phyloP scores from a whole-genome alignment of 2,797 vertebrate genomes.

The Huso huso region DNA sequence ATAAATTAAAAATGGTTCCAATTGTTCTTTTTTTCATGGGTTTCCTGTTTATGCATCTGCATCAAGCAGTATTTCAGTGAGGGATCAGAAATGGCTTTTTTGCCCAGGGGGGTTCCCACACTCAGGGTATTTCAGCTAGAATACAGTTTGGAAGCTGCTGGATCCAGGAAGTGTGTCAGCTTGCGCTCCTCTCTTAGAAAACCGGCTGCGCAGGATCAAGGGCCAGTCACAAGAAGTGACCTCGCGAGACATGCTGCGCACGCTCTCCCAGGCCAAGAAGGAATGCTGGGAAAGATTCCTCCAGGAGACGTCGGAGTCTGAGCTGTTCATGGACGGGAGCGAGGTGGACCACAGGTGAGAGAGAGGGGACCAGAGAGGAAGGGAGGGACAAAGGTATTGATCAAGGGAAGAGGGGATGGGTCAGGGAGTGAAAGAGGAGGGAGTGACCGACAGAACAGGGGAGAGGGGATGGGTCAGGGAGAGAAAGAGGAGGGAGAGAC shows the following conservation, averaged over 20 bases:
- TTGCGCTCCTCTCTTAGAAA: constrained; percentile 57
- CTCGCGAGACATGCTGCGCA: constrained; percentile 88
- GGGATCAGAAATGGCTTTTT: no score
- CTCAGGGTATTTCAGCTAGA: no score
- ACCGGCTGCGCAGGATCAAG: constrained; percentile 82
- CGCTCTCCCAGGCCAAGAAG: constrained; percentile 87
- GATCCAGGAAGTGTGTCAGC: not conserved
- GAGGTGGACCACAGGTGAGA: constrained; percentile 81
- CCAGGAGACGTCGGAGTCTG: constrained; percentile 79
- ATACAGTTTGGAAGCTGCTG: not conserved
- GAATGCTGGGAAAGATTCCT: constrained; percentile 96
- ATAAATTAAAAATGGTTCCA: not conserved
- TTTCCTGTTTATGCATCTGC: not conserved
- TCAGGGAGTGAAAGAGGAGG: no score
- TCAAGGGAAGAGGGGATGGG: no score
- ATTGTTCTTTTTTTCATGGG: not conserved
- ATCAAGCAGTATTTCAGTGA: not conserved
- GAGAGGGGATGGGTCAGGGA: no score
- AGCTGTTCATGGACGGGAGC: constrained; percentile 70
- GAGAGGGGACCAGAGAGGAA: not conserved
- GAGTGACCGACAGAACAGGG: no score
- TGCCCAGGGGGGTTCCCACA: no score
- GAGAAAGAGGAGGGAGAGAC: no score
- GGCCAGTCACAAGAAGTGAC: constrained; percentile 84
- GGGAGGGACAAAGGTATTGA: no score